phyloP scores from a whole-genome alignment of 2,888 invertebrate genomes.

The Sarcophaga rosellei region DNA sequence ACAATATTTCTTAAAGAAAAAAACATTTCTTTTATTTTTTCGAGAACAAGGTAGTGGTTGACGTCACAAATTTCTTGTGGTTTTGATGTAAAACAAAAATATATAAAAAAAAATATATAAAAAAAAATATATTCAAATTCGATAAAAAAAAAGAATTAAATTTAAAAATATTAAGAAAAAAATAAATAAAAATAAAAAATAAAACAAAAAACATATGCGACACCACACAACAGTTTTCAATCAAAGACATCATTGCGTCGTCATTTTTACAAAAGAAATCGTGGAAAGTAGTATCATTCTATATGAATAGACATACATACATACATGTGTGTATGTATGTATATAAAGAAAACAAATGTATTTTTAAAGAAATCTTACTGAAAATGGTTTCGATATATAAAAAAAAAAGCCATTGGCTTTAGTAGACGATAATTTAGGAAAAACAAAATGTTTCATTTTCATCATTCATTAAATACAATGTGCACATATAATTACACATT shows the following conservation, averaged over 20 bases:
- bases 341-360: background rate
- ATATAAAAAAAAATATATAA: conserved; percentile 25
- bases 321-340: background rate
- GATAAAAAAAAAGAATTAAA: conserved; percentile 18
- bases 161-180: conserved; percentile 6
- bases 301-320: background rate
- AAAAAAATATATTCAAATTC: background rate
- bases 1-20: conserved; percentile 24
- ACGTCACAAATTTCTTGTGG: conserved; percentile 57
- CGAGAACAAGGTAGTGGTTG: conserved; percentile 63
- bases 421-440: conserved; percentile 47
- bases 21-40: conserved; percentile 67
- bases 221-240: conserved; percentile 54
- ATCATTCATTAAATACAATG: background rate
- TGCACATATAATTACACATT: background rate
- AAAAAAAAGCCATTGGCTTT: conserved; percentile 39
- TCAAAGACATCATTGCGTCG: conserved; percentile 48
- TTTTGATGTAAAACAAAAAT: conserved; percentile 30
- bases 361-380: background rate
- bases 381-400: conserved; percentile 19
- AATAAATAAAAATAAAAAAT: conserved; percentile 24
- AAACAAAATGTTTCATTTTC: background rate
- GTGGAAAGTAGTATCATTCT: no score
- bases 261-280: conserved; percentile 37
- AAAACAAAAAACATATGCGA: conserved; percentile 22